Evolutionary conservation across 2,113 vertebrate species (phyloP), one percentile per base, ranked within the genome.

Genomic region (Galemys pyrenaicus): DNA sequence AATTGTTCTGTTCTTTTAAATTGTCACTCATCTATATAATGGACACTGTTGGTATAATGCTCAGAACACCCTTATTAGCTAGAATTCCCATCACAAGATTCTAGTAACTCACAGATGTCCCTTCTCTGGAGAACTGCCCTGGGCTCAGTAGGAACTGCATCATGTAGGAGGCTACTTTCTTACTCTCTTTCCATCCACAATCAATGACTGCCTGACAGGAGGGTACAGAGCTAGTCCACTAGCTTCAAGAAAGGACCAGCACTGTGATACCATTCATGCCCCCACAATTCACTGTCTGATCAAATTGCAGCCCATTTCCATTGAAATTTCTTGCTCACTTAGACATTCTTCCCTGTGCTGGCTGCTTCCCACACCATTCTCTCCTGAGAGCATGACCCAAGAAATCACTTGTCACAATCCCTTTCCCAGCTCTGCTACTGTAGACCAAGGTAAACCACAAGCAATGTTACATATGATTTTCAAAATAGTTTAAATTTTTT

Each of bases 401-500:
- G 5, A 94, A 91, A 65, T 37, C 75, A 28, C 5, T 46, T 54
- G 6, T 86, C 62, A 49, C 4, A 73, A 64, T 41, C 3, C 4
- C 12, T 17, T 2, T 81, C 46, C 83, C 68, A 44, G 65, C 30
- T 89, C 77, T 88, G 62, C 74, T 88, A 89, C 75, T 73, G 41
- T 0, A 84, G n/a, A 81, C 54, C 54, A 56, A 56, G 54, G 54
- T 17, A n/a, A 67, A n/a, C 77, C 82, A 77, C 3, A 78, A 89
- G 51, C 60, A 81, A 84, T 91, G 46, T 91, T 77, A 87, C 13
- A 54, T 54, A 89, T 77, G 77, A 92, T 87, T 96, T 95, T 95
- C 26, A 86, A 87, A 93, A 78, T 49, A 84, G 32, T 80, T 85
- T 94, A 77, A 93, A 87, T 89, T 39, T 54, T 92, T 75, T 82